Percentiles rank a stretch among this genome's conserved stretches.
These are phyloP conservation scores for Ammospiza nelsoni DNA, from an alignment of 2,113 vertebrate species.

Conservation along the genomic window DNA sequence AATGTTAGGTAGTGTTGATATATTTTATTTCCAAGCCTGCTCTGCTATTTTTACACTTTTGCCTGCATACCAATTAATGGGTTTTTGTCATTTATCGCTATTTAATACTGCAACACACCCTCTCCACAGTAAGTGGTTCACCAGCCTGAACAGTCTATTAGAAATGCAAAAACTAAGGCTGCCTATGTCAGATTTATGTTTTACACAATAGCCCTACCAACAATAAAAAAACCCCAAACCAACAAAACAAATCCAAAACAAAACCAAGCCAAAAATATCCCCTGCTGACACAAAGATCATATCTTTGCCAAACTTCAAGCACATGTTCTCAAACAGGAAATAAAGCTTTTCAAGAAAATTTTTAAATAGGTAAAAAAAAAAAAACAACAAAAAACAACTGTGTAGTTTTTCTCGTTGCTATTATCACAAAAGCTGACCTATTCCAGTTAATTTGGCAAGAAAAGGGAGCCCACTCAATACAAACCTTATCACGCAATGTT, in stretches of 20 bases:
- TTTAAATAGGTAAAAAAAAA: not conserved
- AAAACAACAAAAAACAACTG: not conserved
- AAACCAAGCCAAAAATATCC: not conserved
- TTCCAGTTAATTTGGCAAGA: not conserved
- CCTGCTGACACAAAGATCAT: not conserved
- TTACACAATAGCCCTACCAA: not conserved
- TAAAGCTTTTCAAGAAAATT: constrained; percentile 14
- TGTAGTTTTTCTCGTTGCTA: not conserved
- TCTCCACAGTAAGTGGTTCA: not conserved
- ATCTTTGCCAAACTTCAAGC: not conserved
- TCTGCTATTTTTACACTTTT: not conserved
- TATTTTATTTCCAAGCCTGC: not conserved
- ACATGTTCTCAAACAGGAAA: not conserved
- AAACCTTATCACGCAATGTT: not conserved
- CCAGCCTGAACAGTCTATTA: not conserved
- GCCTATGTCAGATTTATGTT: not conserved
- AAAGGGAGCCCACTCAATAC: not conserved
- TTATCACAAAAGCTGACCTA: not conserved
- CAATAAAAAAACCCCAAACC: not conserved
- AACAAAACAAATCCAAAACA: not conserved
- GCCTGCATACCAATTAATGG: not conserved
- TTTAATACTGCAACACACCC: not conserved
- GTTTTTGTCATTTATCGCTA: not conserved
- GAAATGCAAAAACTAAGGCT: not conserved
- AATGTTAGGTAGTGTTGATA: not conserved